These are phyloP conservation scores for Stigmatopora argus DNA, from an alignment of 2,113 vertebrate genomes.

Conservation along the genomic window DNA sequence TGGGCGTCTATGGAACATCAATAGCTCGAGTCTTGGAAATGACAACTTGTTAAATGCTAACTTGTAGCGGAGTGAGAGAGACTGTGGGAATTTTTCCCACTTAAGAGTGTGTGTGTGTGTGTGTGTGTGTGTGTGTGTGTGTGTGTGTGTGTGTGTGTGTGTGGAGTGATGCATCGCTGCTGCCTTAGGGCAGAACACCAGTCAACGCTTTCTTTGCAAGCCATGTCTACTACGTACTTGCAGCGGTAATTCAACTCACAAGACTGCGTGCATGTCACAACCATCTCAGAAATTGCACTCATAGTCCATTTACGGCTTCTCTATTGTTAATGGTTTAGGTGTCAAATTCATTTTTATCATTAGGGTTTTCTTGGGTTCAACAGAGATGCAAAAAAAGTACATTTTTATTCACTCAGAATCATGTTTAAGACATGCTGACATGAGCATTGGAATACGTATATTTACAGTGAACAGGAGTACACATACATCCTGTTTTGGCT, in stretches of 20 bases:
- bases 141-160: conserved; percentile 25
- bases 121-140: not conserved
- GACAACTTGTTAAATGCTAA: conserved; percentile 4
- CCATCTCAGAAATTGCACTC: conserved; percentile 7
- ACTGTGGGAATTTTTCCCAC: conserved; percentile 6
- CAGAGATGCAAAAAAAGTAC: not conserved
- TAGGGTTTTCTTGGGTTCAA: too few species aligned
- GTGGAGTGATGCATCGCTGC: conserved; percentile 61
- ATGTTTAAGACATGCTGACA: not conserved
- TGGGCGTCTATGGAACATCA: not conserved
- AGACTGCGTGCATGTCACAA: conserved; percentile 15
- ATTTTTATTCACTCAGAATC: not conserved
- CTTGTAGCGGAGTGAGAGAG: not conserved
- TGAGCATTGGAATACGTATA: not conserved
- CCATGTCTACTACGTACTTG: conserved; percentile 43
- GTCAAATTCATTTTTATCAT: not conserved
- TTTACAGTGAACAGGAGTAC: conserved; percentile 12
- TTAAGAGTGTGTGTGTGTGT: not conserved
- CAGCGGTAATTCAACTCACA: conserved; percentile 23
- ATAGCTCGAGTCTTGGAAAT: not conserved
- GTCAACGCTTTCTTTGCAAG: conserved; percentile 54
- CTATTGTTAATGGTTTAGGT: not conserved
- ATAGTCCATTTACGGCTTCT: conserved; percentile 3
- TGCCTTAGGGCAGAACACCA: conserved; percentile 53
- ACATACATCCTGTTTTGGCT: conserved; percentile 12